Evolutionary conservation across 2,113 vertebrate species (phyloP).

Genomic region (Callospermophilus lateralis): DNA sequence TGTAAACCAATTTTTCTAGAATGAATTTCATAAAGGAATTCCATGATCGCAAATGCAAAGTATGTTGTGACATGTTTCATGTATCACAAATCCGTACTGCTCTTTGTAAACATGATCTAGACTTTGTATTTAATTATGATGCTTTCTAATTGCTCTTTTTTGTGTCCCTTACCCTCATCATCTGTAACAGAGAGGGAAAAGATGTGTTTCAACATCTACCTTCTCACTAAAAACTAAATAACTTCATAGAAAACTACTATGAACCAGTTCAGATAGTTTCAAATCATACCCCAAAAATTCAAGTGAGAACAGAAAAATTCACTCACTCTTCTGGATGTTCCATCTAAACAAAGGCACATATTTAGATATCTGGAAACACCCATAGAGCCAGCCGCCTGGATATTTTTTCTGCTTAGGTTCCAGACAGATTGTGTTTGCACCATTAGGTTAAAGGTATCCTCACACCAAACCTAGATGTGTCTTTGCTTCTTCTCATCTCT

Average conservation of each 20-base stretch:
- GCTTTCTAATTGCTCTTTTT: neutral
- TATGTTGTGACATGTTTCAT: neutral
- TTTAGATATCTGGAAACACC: conserved; percentile 53
- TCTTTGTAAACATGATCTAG: conserved; percentile 54
- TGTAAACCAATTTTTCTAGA: conserved; percentile 38
- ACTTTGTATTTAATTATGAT: conserved; percentile 31
- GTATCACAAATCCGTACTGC: neutral
- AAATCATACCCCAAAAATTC: conserved; percentile 9
- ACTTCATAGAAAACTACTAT: neutral
- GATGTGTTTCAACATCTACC: neutral
- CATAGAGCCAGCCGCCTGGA: neutral
- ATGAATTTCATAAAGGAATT: conserved; percentile 20
- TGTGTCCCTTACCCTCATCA: neutral
- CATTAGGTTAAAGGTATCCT: conserved; percentile 21
- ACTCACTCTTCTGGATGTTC: conserved; percentile 31
- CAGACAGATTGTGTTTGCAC: neutral
- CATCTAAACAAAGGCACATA: conserved; percentile 65
- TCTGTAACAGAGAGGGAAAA: neutral
- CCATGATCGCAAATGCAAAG: neutral
- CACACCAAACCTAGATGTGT: conserved; percentile 40
- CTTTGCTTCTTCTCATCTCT: conserved; percentile 73
- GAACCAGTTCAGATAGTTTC: neutral
- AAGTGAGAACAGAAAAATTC: conserved; percentile 52
- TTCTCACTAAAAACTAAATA: conserved; percentile 39
- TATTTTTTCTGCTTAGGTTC: neutral